Base-by-base conservation (phyloP, 1,140 invertebrate genomes). In the Microplitis demolitor region DNA sequence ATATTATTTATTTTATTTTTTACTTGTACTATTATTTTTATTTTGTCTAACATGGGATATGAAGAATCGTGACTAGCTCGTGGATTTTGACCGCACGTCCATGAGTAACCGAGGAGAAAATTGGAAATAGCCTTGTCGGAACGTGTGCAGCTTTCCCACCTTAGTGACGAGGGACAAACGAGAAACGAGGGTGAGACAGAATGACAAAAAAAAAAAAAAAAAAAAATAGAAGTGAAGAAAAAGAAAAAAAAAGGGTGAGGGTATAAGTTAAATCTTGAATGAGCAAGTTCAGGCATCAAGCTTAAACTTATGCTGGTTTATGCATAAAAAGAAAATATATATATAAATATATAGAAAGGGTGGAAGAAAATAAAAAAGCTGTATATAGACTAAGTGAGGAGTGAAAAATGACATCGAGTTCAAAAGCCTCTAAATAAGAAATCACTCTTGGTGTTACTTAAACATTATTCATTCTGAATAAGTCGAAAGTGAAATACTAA, bases 391-490 rank as follows among this genome's bases (percentile, higher is more conserved):
- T 45, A 45, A 45, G 39, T 45, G 56, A 58, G 54, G 14, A 63
- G 71, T 83, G 80, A 83, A 83, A 82, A 83, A 83, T 83, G 80
- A 79, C 80, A 69, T 70, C 58, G 37, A 74, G 71, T 76, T 76
- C 71, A 79, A 81, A 77, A 76, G 74, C 76, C 69, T 71, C 76
- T 79, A 80, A 81, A 81, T 82, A 83, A 83, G 81, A 83, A 82
- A 81, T 82, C 79, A 75, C 73, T 78, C 53, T 62, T n/a, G 16
- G 62, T 14, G 39, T 50, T 64, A 14, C n/a, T 9, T 6, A 37
- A n/a, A 53, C 58, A 63, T 70, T 70, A 70, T 51, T 70, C 79
- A 79, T 74, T 71, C 74, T 35, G 53, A 66, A 76, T 45, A 70
- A 73, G 56, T 78, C 73, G 45, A 62, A 76, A 78, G 77, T 78